phyloP scores from a whole-genome alignment of 2,113 vertebrate species.

The Sinosuthora webbiana region DNA sequence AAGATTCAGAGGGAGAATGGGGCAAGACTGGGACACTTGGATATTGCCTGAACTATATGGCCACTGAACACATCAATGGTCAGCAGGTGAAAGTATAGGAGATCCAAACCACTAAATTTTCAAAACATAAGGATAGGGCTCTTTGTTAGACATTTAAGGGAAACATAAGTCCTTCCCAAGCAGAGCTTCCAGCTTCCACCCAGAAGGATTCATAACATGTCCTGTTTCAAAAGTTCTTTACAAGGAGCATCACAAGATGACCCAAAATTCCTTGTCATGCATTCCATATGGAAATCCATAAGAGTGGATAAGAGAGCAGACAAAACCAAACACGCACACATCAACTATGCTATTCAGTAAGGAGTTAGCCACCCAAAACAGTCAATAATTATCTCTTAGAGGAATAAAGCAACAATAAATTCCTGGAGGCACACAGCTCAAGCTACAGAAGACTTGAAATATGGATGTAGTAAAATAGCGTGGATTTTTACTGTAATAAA shows the following conservation, averaged over 20 bases:
- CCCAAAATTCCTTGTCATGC: background rate
- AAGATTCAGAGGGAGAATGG: background rate
- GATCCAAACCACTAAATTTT: background rate
- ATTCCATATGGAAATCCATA: background rate
- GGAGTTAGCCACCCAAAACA: background rate
- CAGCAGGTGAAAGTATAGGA: background rate
- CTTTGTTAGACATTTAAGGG: background rate
- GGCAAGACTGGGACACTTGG: fast-evolving
- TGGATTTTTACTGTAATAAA: background rate
- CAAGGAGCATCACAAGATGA: background rate
- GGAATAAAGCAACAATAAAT: background rate
- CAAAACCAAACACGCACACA: background rate
- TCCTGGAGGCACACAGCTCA: background rate
- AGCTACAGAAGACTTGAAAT: background rate
- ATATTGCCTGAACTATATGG: background rate
- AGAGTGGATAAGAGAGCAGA: background rate
- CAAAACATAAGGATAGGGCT: background rate
- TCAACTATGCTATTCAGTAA: background rate
- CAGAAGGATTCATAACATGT: background rate
- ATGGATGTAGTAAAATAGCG: background rate
- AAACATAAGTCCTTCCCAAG: background rate
- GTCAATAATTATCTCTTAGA: background rate
- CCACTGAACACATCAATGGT: fast-evolving
- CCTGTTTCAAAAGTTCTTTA: background rate
- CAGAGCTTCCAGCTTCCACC: background rate